phyloP scores from a whole-genome alignment of 2,888 invertebrate species.

The Helicoverpa assulta region DNA sequence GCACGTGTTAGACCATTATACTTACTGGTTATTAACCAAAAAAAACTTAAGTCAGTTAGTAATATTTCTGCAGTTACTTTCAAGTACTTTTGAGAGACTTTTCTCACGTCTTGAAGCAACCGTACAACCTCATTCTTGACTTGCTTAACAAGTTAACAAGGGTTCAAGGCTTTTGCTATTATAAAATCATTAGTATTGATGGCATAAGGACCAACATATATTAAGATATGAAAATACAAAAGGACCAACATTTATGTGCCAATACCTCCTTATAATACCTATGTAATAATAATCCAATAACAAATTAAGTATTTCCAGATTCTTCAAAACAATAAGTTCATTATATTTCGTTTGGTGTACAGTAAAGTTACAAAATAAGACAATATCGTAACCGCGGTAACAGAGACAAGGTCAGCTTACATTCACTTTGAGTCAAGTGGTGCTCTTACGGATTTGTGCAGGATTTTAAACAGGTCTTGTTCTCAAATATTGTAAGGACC shows the following conservation, averaged over 20 bases:
- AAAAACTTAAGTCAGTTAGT: no score
- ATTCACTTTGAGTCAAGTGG: conserved; percentile 50
- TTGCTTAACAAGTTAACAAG: no score
- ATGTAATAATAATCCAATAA: background rate
- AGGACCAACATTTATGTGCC: background rate
- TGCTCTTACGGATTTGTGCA: background rate
- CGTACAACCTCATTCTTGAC: no score
- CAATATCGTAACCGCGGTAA: conserved; percentile 43
- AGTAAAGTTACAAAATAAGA: conserved; percentile 52
- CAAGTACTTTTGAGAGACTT: no score
- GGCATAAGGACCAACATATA: background rate
- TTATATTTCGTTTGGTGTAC: conserved; percentile 22
- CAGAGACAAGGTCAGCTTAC: conserved; percentile 54
- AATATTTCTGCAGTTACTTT: no score
- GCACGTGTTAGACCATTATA: no score
- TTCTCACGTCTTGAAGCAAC: no score
- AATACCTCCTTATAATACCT: no score
- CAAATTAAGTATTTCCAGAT: background rate
- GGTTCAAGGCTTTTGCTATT: no score
- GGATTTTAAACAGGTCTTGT: background rate
- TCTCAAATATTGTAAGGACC: background rate
- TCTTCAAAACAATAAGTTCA: conserved; percentile 23
- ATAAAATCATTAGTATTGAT: no score
- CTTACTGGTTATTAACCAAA: no score
- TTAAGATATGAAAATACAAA: no score